These are phyloP conservation scores for Lasius fuliginosus DNA, from an alignment of 2,888 invertebrate genomes.

Conservation along the genomic window DNA sequence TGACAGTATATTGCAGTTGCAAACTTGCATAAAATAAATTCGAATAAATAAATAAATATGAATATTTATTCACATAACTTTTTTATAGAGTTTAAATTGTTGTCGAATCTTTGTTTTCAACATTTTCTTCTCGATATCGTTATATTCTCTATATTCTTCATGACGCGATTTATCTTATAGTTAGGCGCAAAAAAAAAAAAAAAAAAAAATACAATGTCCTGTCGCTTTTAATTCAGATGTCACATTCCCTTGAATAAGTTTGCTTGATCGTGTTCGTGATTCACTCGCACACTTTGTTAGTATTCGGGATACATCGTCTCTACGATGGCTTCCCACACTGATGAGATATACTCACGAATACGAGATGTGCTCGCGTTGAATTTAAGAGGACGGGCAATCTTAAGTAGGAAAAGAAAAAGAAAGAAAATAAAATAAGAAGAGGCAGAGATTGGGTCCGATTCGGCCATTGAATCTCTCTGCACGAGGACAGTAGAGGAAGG, in stretches of 20 bases:
- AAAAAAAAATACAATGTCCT: background rate
- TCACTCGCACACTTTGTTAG: conserved; percentile 60
- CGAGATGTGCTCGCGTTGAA: conserved; percentile 65
- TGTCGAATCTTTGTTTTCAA: background rate
- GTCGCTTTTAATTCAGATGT: background rate
- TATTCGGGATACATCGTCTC: conserved; percentile 66
- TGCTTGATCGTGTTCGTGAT: conserved; percentile 40
- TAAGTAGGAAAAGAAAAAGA: conserved; percentile 42
- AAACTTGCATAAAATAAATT: background rate
- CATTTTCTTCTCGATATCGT: background rate
- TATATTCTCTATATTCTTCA: background rate
- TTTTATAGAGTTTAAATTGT: background rate
- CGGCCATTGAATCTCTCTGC: conserved; percentile 74
- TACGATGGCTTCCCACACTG: conserved; percentile 67
- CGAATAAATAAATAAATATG: background rate
- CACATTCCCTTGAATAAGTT: background rate
- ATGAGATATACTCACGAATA: conserved; percentile 44
- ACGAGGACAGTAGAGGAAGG: conserved; percentile 62
- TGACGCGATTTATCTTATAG: background rate
- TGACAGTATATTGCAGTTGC: no score
- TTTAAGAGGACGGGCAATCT: conserved; percentile 53
- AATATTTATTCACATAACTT: background rate
- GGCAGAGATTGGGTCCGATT: conserved; percentile 69
- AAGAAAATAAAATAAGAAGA: conserved; percentile 31
- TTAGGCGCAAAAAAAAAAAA: background rate